Conservation (phyloP, 2,888 invertebrate genomes). For the Tanaodytes sp. region DNA sequence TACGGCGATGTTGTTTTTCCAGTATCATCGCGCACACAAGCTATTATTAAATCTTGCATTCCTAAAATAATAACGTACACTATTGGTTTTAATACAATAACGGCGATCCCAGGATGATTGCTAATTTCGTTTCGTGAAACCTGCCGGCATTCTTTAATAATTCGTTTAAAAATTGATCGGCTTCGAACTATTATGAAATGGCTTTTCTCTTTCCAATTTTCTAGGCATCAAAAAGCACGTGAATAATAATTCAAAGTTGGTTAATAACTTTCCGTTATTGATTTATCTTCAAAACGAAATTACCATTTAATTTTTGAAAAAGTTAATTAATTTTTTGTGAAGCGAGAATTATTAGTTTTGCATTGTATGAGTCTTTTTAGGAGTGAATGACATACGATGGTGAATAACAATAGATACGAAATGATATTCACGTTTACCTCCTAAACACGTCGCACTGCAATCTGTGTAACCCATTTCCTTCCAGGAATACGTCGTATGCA, state of each 20-base stretch:
- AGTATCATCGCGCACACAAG: slow-evolving; percentile 90
- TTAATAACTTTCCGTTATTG: too few relatives aligned
- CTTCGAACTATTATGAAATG: too few relatives aligned
- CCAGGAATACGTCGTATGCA: slow-evolving; percentile 90
- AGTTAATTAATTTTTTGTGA: too few relatives aligned
- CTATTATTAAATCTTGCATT: slow-evolving; percentile 87
- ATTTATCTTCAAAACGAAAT: too few relatives aligned
- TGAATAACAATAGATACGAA: too few relatives aligned
- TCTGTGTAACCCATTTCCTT: slow-evolving; percentile 91
- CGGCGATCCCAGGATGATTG: slow-evolving; percentile 11
- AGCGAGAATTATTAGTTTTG: too few relatives aligned
- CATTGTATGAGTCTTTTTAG: too few relatives aligned
- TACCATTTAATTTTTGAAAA: too few relatives aligned
- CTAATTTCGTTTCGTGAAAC: slow-evolving; percentile 22
- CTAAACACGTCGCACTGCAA: slow-evolving; percentile 95
- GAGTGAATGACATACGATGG: too few relatives aligned
- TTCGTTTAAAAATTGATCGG: background rate
- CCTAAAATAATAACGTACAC: slow-evolving; percentile 67
- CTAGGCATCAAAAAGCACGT: too few relatives aligned
- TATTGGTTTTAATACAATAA: slow-evolving; percentile 27
- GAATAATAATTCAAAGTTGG: too few relatives aligned
- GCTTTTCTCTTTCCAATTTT: too few relatives aligned
- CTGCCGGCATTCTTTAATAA: background rate
- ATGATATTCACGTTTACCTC: slow-evolving; percentile 74
- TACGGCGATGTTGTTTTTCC: slow-evolving; percentile 88